These are phyloP conservation scores for Antedon mediterranea DNA, from an alignment of 53 echinoderm and acorn worm genomes.

Conservation along the genomic window DNA sequence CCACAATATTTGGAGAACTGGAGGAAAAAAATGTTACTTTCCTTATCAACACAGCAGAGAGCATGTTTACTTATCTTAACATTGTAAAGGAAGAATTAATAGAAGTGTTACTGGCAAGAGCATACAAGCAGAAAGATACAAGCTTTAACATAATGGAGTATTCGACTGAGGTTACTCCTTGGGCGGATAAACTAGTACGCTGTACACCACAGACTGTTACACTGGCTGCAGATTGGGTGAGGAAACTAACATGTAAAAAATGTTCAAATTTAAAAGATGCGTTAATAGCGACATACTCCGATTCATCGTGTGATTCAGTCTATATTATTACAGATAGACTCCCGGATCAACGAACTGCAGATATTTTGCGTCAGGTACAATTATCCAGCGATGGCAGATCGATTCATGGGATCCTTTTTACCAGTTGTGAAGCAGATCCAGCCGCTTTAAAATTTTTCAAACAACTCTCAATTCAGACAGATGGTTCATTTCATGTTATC, in stretches of 20 bases:
- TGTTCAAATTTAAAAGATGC: slow-evolving; percentile 90
- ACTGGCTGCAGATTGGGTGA: slow-evolving; percentile 74
- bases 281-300: slow-evolving; percentile 42
- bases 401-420: slow-evolving; percentile 53
- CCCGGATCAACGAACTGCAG: slow-evolving; percentile 70
- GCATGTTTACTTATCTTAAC: slow-evolving; percentile 63
- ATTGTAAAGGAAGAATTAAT: slow-evolving; percentile 69
- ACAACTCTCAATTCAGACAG: slow-evolving; percentile 55
- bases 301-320: slow-evolving; percentile 66
- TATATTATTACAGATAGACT: slow-evolving; percentile 82
- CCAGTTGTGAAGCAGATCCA: slow-evolving; percentile 37
- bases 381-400: slow-evolving; percentile 49
- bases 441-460: slow-evolving; percentile 68
- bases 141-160: slow-evolving; percentile 78
- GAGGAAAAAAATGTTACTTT: slow-evolving; percentile 81
- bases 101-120: slow-evolving; percentile 54
- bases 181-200: slow-evolving; percentile 87
- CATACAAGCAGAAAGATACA: slow-evolving; percentile 51
- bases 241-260: slow-evolving; percentile 43
- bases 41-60: slow-evolving; percentile 73
- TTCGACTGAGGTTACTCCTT: slow-evolving; percentile 61
- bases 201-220: slow-evolving; percentile 88
- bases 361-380: slow-evolving; percentile 45
- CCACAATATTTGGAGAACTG: slow-evolving; percentile 83
- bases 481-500: slow-evolving; percentile 75